These are phyloP conservation scores for Crepidodera aurea DNA, from an alignment of 2,888 invertebrate genomes.

Conservation along the genomic window DNA sequence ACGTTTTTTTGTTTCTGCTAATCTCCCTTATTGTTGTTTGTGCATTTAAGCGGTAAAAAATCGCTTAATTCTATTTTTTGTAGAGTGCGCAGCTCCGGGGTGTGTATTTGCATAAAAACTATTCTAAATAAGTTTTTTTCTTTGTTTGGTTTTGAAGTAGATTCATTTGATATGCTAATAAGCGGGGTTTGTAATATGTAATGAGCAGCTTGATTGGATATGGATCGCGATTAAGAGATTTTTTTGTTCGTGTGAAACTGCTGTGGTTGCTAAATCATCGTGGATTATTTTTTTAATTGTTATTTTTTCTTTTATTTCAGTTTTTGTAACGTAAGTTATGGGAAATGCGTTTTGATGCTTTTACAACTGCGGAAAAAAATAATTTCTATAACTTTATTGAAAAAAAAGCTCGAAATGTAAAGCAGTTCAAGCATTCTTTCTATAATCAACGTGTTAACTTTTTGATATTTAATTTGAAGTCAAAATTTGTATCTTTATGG, in stretches of 20 bases:
- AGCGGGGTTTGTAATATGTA: constrained; percentile 3
- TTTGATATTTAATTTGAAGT: too few species aligned
- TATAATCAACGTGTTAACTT: too few species aligned
- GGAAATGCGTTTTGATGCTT: too few species aligned
- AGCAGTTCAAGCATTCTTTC: too few species aligned
- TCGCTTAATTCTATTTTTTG: constrained; percentile 31
- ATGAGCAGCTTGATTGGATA: constrained; percentile 15
- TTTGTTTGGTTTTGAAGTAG: constrained; percentile 28
- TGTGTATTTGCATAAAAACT: constrained; percentile 25
- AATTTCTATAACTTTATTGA: too few species aligned
- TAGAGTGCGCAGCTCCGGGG: constrained; percentile 10
- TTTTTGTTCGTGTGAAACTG: neutral
- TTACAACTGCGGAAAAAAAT: too few species aligned
- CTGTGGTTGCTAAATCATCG: too few species aligned
- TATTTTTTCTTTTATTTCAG: too few species aligned
- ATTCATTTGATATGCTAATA: constrained; percentile 25
- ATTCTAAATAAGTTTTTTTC: constrained; percentile 23
- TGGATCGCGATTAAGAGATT: neutral
- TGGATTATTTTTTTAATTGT: too few species aligned
- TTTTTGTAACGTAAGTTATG: too few species aligned
- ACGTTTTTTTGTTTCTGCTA: constrained; percentile 28
- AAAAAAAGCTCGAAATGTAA: too few species aligned
- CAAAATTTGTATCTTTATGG: too few species aligned
- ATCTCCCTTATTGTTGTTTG: constrained; percentile 27
- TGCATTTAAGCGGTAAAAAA: constrained; percentile 29